A percentile compares a stretch with the other conserved stretches of the same genome.
phyloP scores from a whole-genome alignment of 1,140 invertebrate species.

The Drosophila serrata region DNA sequence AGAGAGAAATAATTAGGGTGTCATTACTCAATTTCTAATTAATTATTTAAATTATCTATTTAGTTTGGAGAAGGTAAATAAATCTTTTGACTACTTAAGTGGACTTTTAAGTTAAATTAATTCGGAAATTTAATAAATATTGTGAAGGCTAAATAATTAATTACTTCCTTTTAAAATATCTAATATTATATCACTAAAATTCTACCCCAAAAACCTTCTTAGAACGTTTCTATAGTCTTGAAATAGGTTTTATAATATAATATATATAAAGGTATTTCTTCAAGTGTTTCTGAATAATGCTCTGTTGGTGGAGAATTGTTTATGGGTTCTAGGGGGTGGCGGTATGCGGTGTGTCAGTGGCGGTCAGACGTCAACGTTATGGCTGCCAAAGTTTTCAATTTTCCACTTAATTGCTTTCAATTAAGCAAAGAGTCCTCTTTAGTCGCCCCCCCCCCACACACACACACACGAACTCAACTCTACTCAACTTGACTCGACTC shows the following conservation, averaged over 20 bases:
- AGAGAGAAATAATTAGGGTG: too few relatives aligned
- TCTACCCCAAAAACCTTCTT: not conserved
- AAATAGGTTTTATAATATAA: not conserved
- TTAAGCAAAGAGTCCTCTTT: constrained; percentile 84
- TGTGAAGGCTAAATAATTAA: too few relatives aligned
- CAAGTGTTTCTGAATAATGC: constrained; percentile 17
- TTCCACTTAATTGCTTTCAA: constrained; percentile 85
- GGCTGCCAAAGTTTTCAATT: constrained; percentile 84
- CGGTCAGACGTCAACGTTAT: constrained; percentile 78
- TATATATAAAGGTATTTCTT: not conserved
- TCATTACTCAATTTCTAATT: too few relatives aligned
- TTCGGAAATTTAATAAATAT: too few relatives aligned
- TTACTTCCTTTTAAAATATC: too few relatives aligned
- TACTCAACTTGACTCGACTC: constrained; percentile 26
- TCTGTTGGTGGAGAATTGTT: constrained; percentile 1
- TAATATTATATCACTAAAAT: not conserved
- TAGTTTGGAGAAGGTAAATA: too few relatives aligned
- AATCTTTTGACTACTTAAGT: too few relatives aligned
- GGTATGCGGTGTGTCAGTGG: constrained; percentile 43
- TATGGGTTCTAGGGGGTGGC: not conserved
- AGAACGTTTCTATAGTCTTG: not conserved
- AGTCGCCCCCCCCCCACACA: too few relatives aligned
- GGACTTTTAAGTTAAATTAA: too few relatives aligned
- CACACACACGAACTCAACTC: constrained; percentile 40
- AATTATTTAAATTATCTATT: too few relatives aligned